Conservation (phyloP, 2,888 invertebrate genomes). For the Oxycera nigricornis region DNA sequence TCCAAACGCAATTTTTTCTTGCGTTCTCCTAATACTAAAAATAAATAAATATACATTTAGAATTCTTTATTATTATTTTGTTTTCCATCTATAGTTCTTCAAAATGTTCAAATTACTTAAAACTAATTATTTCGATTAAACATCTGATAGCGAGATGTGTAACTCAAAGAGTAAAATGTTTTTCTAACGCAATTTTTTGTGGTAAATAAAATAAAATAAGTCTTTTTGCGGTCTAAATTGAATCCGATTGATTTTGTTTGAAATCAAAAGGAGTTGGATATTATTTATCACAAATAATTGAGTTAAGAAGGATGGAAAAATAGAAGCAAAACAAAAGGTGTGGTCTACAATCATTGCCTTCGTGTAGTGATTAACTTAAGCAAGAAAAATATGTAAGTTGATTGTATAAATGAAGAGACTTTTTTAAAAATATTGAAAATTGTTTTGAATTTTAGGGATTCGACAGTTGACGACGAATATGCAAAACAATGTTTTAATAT, state of each 20-base stretch:
- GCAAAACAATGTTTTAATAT: too few species aligned
- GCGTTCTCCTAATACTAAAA: constrained; percentile 3
- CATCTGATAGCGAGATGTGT: constrained; percentile 1
- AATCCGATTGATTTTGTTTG: too few species aligned
- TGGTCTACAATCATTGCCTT: too few species aligned
- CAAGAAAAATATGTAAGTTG: constrained; percentile 11
- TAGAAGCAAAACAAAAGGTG: too few species aligned
- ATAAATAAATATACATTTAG: constrained; percentile 1
- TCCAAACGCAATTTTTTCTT: constrained; percentile 31
- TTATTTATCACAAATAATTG: too few species aligned
- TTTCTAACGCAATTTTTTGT: neutral
- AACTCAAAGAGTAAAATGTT: neutral
- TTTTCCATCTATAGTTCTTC: too few species aligned
- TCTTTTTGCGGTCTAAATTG: neutral
- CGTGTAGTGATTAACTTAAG: too few species aligned
- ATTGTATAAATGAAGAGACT: constrained; percentile 31
- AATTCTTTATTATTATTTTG: neutral
- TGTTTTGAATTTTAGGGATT: neutral
- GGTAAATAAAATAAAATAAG: neutral
- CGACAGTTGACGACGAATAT: too few species aligned
- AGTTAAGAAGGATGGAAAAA: too few species aligned
- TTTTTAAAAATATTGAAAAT: constrained; percentile 11
- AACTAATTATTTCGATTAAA: constrained; percentile 2
- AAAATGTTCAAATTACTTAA: constrained; percentile 33
- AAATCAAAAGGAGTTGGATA: too few species aligned